Percentiles rank a stretch among this genome's conserved stretches.
Conservation (phyloP, 1,140 invertebrate species). For the Caenorhabditis elegans region WBcel235 BX284606.5:8430001-8430500, state of each 20-base stretch:
- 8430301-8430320: neutral
- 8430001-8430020: too few relatives aligned
- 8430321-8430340: neutral
- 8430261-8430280: conserved; percentile 3
- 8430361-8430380: too few relatives aligned
- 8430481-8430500: too few relatives aligned
- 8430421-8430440: too few relatives aligned
- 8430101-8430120: conserved; percentile 7
- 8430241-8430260: neutral
- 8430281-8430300: neutral
- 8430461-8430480: too few relatives aligned
- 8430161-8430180: conserved; percentile 13
- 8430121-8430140: neutral
- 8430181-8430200: conserved; percentile 14
- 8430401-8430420: too few relatives aligned
- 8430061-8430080: too few relatives aligned
- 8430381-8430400: too few relatives aligned
- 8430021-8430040: too few relatives aligned
- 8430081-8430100: neutral
- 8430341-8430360: too few relatives aligned
- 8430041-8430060: neutral
- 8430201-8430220: neutral
- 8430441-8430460: too few relatives aligned
- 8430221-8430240: neutral
- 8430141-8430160: neutral